These are phyloP conservation scores for Trichonephila inaurata DNA, from an alignment of 1,140 invertebrate genomes.

Conservation along the genomic window DNA sequence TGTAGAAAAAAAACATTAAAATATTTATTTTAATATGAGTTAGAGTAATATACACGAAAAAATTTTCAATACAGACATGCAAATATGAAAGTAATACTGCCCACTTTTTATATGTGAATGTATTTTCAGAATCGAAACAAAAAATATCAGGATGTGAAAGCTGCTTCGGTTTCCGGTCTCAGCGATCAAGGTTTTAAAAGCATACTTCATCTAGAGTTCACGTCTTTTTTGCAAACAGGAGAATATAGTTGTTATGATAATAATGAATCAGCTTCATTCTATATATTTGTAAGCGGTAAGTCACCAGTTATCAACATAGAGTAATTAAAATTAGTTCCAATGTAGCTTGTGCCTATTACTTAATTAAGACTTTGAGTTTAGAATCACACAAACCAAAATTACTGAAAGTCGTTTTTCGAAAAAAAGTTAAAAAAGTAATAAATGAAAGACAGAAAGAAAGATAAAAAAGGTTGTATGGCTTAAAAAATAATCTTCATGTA, in stretches of 20 bases:
- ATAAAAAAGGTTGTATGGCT: too few relatives aligned
- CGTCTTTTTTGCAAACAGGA: conserved; percentile 53
- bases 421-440: too few relatives aligned
- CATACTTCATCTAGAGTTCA: neutral
- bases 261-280: conserved; percentile 29
- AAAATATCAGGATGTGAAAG: neutral
- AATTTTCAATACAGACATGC: neutral
- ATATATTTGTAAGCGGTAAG: conserved; percentile 77
- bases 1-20: too few relatives aligned
- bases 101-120: too few relatives aligned
- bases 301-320: neutral
- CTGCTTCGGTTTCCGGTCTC: neutral
- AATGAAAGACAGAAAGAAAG: too few relatives aligned
- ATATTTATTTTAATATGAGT: too few relatives aligned
- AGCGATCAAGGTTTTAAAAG: conserved; percentile 16
- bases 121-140: conserved; percentile 32
- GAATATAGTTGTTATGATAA: conserved; percentile 66
- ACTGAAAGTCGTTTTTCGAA: too few relatives aligned
- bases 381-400: too few relatives aligned
- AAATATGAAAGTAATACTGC: neutral
- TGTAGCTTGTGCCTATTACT: too few relatives aligned
- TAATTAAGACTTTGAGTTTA: too few relatives aligned
- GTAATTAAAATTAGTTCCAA: too few relatives aligned
- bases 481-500: too few relatives aligned
- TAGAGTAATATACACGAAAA: neutral